phyloP scores from a whole-genome alignment of 2,888 invertebrate species.

The Cheilosia variabilis region DNA sequence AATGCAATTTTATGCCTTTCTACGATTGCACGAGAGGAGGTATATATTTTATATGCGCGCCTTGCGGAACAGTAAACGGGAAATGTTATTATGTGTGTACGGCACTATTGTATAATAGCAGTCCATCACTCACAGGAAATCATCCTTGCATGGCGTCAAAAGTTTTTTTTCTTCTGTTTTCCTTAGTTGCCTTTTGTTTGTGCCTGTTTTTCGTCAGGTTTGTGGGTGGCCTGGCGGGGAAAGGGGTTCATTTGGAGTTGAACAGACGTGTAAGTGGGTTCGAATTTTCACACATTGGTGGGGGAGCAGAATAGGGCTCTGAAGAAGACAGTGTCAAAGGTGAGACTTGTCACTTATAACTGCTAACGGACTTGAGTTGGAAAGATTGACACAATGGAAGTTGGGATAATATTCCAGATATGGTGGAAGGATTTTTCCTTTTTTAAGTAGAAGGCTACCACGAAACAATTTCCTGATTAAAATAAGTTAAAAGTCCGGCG shows the following conservation, averaged over 20 bases:
- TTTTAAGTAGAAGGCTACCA: no score
- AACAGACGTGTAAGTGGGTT: neutral
- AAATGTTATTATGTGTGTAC: conserved; percentile 18
- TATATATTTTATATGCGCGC: neutral
- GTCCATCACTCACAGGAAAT: conserved; percentile 68
- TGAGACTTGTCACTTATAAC: no score
- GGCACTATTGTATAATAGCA: conserved; percentile 60
- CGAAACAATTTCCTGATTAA: no score
- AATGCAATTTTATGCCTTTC: conserved; percentile 64
- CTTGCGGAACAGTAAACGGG: conserved; percentile 9
- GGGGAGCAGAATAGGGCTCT: no score
- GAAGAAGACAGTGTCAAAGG: no score
- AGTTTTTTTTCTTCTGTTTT: conserved; percentile 1
- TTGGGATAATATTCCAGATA: no score
- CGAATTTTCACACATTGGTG: no score
- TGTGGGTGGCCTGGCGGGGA: conserved; percentile 16
- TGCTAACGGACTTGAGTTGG: no score
- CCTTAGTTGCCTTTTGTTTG: neutral
- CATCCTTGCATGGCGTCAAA: conserved; percentile 60
- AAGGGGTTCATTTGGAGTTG: conserved; percentile 40
- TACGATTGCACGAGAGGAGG: neutral
- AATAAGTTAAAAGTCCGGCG: no score
- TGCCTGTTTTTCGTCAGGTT: conserved; percentile 39
- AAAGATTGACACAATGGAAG: no score
- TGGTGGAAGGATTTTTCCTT: no score